Evolutionary conservation across 1,140 invertebrate genomes (phyloP).

Genomic region (Andricus grossulariae): DNA sequence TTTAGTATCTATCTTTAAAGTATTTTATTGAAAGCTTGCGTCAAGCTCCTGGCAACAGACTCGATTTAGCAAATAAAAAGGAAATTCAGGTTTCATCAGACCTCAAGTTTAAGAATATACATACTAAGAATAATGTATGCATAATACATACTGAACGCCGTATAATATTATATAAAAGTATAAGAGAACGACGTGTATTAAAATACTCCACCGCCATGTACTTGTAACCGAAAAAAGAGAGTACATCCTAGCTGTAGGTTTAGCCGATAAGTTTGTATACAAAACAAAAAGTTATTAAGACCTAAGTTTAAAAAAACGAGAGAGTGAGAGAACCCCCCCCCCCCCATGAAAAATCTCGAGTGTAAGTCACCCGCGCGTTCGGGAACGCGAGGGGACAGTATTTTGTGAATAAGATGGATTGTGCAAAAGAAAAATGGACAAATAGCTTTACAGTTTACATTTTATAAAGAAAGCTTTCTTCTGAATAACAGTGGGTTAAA

Average conservation of each 20-base stretch:
- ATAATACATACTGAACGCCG: conserved; percentile 61
- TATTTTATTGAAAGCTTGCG: not conserved
- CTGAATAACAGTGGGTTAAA: conserved; percentile 10
- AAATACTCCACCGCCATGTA: conserved; percentile 73
- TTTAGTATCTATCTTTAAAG: conserved; percentile 2
- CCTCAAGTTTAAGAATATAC: conserved; percentile 69
- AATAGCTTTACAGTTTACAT: conserved; percentile 64
- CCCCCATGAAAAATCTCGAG: conserved; percentile 25
- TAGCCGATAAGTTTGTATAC: conserved; percentile 75
- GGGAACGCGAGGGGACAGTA: conserved; percentile 37
- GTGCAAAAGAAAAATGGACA: conserved; percentile 46
- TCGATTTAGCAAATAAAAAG: conserved; percentile 58
- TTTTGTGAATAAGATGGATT: conserved; percentile 35
- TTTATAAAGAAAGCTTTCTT: conserved; percentile 48
- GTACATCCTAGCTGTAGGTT: conserved; percentile 67
- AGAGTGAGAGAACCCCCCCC: conserved; percentile 18
- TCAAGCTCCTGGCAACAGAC: conserved; percentile 11
- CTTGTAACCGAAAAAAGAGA: conserved; percentile 68
- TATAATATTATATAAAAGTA: conserved; percentile 61
- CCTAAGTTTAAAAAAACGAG: conserved; percentile 43
- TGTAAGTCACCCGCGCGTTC: not conserved
- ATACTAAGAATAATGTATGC: conserved; percentile 64
- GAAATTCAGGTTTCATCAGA: conserved; percentile 73
- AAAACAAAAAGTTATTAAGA: conserved; percentile 64
- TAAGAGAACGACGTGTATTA: conserved; percentile 69